A percentile compares a stretch with the other conserved stretches of the same genome.
Conservation (phyloP, 2,888 invertebrate genomes). For the Microctonus brassicae region DNA sequence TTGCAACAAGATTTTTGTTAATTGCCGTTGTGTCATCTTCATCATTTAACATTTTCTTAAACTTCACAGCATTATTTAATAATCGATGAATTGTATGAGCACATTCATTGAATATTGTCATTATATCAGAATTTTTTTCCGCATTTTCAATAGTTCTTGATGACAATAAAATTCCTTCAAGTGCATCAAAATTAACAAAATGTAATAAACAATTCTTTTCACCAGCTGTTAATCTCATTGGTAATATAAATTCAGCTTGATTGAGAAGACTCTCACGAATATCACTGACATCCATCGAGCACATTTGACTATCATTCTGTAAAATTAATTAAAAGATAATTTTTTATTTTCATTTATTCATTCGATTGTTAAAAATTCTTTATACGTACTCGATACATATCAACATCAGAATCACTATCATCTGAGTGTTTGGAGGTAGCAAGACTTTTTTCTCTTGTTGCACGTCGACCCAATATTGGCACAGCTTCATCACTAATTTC, state of each 20-base stretch:
- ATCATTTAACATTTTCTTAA: slow-evolving; percentile 74
- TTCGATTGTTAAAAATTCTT: slow-evolving; percentile 21
- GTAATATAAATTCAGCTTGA: slow-evolving; percentile 77
- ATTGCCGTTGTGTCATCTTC: slow-evolving; percentile 72
- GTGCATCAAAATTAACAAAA: slow-evolving; percentile 80
- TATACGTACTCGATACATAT: slow-evolving; percentile 73
- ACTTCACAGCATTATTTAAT: slow-evolving; percentile 79
- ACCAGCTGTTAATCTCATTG: slow-evolving; percentile 77
- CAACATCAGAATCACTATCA: slow-evolving; percentile 84
- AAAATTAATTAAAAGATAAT: slow-evolving; percentile 48
- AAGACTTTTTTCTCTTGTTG: slow-evolving; percentile 73
- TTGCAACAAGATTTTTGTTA: slow-evolving; percentile 82
- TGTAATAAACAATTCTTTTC: slow-evolving; percentile 82
- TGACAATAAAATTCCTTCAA: slow-evolving; percentile 80
- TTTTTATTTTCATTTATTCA: neutral
- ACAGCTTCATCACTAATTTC: slow-evolving; percentile 77
- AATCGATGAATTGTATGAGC: slow-evolving; percentile 81
- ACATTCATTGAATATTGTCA: slow-evolving; percentile 80
- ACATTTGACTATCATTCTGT: slow-evolving; percentile 77
- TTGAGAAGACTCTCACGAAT: slow-evolving; percentile 80
- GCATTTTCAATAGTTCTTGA: slow-evolving; percentile 63
- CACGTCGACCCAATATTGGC: slow-evolving; percentile 76
- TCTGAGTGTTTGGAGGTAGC: slow-evolving; percentile 73
- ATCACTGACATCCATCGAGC: slow-evolving; percentile 78
- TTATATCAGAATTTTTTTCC: slow-evolving; percentile 74